phyloP scores from a whole-genome alignment of 2,888 invertebrate species.

The Meta bourneti region DNA sequence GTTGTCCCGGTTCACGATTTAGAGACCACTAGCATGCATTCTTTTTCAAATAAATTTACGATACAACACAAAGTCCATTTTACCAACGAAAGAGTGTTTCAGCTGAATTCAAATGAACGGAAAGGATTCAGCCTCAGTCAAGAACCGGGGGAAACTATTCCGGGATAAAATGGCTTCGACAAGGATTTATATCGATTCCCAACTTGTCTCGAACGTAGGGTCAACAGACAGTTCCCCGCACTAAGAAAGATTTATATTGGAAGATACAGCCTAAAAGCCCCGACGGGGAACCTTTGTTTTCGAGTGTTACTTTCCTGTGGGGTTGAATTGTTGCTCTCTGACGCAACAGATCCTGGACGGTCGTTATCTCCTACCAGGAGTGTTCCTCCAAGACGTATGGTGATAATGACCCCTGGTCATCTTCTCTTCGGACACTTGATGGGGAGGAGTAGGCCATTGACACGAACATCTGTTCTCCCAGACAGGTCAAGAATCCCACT shows the following conservation, averaged over 20 bases:
- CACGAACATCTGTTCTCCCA: constrained; percentile 63
- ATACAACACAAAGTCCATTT: too few relatives aligned
- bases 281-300: not conserved
- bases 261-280: not conserved
- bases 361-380: constrained; percentile 31
- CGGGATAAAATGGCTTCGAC: not conserved
- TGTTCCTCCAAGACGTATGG: constrained; percentile 44
- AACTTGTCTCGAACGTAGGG: constrained; percentile 1
- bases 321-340: constrained; percentile 1
- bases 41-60: too few relatives aligned
- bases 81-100: too few relatives aligned
- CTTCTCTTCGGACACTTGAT: constrained; percentile 11
- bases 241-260: constrained; percentile 5
- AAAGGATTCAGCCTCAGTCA: not conserved
- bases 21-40: too few relatives aligned
- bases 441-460: constrained; percentile 41
- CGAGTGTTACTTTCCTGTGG: not conserved
- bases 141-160: not conserved
- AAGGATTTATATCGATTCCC: constrained; percentile 7
- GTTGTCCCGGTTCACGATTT: too few relatives aligned
- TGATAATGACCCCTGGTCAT: constrained; percentile 62
- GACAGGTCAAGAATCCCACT: constrained; percentile 16
- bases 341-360: constrained; percentile 50
- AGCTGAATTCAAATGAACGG: too few relatives aligned
- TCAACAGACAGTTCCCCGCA: not conserved